Percentiles rank a stretch among this genome's conserved stretches.
These are phyloP conservation scores for Morone chrysops DNA, from an alignment of 2,113 vertebrate genomes.

Conservation along the genomic window DNA sequence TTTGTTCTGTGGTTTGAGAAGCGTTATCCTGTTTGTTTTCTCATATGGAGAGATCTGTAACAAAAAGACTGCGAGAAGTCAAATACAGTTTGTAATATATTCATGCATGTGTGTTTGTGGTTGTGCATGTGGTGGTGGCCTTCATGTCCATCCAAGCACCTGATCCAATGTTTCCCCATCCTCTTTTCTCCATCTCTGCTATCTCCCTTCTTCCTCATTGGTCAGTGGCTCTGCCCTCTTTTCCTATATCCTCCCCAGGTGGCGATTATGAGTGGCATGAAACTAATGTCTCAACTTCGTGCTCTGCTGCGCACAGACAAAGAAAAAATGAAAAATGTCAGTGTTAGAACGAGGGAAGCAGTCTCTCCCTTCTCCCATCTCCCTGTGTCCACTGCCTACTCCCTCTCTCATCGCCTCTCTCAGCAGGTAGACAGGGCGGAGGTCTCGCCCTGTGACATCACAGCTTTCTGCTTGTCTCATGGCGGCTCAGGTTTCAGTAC, in stretches of 20 bases:
- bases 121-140: neutral
- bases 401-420: constrained; percentile 37
- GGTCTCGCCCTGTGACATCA: constrained; percentile 65
- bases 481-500: constrained; percentile 64
- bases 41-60: constrained; percentile 8
- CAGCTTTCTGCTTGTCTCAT: constrained; percentile 40
- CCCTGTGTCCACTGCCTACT: neutral
- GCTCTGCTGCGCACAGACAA: constrained; percentile 52
- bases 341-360: constrained; percentile 7
- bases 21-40: constrained; percentile 27
- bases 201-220: neutral
- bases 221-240: constrained; percentile 12
- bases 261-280: constrained; percentile 35
- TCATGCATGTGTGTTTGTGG: neutral
- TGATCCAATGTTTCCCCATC: neutral
- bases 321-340: neutral
- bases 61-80: constrained; percentile 17
- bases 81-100: neutral
- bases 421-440: constrained; percentile 43
- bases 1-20: constrained; percentile 12
- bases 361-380: constrained; percentile 18
- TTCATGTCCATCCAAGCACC: neutral
- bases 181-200: neutral
- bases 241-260: constrained; percentile 31
- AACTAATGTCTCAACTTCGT: constrained; percentile 35